Evolutionary conservation across 2,113 vertebrate genomes (phyloP), one percentile per base, ranked within the genome.

Genomic region (Naja naja): DNA sequence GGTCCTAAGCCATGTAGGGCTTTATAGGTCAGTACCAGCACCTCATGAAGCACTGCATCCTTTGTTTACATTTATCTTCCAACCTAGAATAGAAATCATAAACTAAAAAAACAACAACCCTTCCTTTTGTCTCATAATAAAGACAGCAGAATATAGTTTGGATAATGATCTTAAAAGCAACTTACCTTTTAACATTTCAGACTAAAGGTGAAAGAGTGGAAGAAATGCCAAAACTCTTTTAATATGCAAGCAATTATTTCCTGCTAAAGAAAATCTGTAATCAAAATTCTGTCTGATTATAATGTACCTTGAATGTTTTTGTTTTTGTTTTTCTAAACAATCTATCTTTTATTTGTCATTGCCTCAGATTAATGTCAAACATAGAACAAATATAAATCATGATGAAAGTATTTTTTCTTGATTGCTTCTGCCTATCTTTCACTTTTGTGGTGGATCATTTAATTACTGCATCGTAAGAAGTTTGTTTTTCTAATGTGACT

Each of bases 371-470:
- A 87, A 93, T 3, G 12, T 95, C 11, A 47, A 45, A 69, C 18
- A 94, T 20, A 54, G 69, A 7, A 45, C 27, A 34, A 94, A 94
- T 60, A 9, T 9, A 93, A 92, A 91, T 69, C 74, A 34, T 91
- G 5, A 54, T 43, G 74, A 30, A 30, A 89, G 60, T 85, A 16
- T 93, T 89, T 91, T 39, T 2, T 94, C 30, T 91, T 91, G 89
- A 88, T 14, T 4, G 5, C 74, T 85, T 93, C 85, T 90, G 30
- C 27, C 39, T 49, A n/a, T 87, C 81, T 58, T 93, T 94, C 34
- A 27, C 27, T 87, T 89, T 3, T 54, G 86, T 56, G 58, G 88
- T 53, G 55, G n/a, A 18, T 2, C 56, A 39, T 30, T 90, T 55
- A 55, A 22, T 81, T 43, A 25, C 89, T 22, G 49, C 20, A 0